Percentiles rank a stretch among this genome's conserved stretches.
phyloP scores from a whole-genome alignment of 2,888 invertebrate genomes.

The Diarsia mendica region DNA sequence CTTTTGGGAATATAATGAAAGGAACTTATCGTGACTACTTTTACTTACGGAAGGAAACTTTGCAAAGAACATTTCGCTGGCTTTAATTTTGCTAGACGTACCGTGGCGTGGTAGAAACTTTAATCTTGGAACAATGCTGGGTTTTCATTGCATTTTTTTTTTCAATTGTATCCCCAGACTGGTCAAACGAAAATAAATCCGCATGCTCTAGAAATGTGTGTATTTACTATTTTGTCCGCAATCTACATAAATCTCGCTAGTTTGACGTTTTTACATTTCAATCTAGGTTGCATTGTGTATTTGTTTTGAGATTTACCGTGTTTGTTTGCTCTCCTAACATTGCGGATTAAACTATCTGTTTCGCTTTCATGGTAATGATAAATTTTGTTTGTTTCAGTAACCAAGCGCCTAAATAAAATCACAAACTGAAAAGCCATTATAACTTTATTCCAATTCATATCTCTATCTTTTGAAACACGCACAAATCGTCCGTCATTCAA shows the following conservation, averaged over 20 bases:
- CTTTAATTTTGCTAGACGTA: slow-evolving; percentile 41
- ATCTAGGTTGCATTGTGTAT: slow-evolving; percentile 9
- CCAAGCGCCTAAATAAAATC: slow-evolving; percentile 52
- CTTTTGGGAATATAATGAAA: slow-evolving; percentile 38
- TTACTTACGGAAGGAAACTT: slow-evolving; percentile 36
- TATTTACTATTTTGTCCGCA: slow-evolving; percentile 31
- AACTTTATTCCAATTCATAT: slow-evolving; percentile 51
- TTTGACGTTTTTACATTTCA: slow-evolving; percentile 29
- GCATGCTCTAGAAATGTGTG: slow-evolving; percentile 1
- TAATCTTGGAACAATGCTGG: slow-evolving; percentile 57
- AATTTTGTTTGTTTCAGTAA: slow-evolving; percentile 1
- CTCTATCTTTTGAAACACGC: slow-evolving; percentile 21
- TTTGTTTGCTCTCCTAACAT: neutral
- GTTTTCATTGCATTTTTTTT: slow-evolving; percentile 54
- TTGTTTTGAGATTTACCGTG: slow-evolving; percentile 13
- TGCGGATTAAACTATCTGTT: neutral
- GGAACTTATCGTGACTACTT: slow-evolving; percentile 33
- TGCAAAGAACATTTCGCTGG: slow-evolving; percentile 26
- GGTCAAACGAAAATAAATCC: slow-evolving; percentile 34
- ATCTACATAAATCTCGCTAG: slow-evolving; percentile 46
- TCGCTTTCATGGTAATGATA: neutral
- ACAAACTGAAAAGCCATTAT: slow-evolving; percentile 30
- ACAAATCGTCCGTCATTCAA: slow-evolving; percentile 36
- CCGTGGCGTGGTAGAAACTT: slow-evolving; percentile 40
- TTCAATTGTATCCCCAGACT: slow-evolving; percentile 35